Evolutionary conservation across 2,888 invertebrate species (phyloP), one percentile per base, ranked within the genome.

Genomic region (Tigriopus californicus): DNA sequence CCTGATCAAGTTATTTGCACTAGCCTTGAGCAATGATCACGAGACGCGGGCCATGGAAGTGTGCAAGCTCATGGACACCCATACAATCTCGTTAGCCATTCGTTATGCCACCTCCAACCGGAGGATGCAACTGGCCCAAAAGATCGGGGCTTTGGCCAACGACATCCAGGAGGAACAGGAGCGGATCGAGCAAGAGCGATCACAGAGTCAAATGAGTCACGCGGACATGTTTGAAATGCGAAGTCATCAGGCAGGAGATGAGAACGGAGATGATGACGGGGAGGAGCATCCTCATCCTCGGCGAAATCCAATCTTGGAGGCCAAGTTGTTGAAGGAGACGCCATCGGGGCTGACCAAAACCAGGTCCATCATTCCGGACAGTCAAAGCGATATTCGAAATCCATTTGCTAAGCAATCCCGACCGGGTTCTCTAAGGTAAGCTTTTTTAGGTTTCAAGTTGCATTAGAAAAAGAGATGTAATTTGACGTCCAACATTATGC

Each of bases 1-100:
- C 5, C 79, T 90, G n/a, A 78, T 94, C 64, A 89, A 88, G 72
- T 72, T 91, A 52, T 92, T 94, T 74, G 88, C 88, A 51, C 85
- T 92, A 71, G 77, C 53, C 10, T 60, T 41, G 8, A 80, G 83
- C 65, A 81, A 81, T 64, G 85, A 86, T 69, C 77, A 83, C 64
- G 91, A 94, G 68, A 82, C 81, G 66, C 77, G 92, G 46, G 92
- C 90, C 0, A 73, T 87, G 53, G 92, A 94, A 71, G 74, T 92
- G 18, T 84, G 89, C 70, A 82, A 85, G 67, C 75, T 89, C 65
- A 77, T 92, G 67, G 83, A 84, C 66, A 79, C 81, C 1, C 81
- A 83, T 49, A 74, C 89, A 0, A 71, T 91, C 42, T 83, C 84
- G 62, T 73, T 90, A 42, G 90, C 89, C 1, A 81, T 86, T n/a